Conservation (phyloP, 2,888 invertebrate genomes). For the Notodonta dromedarius region DNA sequence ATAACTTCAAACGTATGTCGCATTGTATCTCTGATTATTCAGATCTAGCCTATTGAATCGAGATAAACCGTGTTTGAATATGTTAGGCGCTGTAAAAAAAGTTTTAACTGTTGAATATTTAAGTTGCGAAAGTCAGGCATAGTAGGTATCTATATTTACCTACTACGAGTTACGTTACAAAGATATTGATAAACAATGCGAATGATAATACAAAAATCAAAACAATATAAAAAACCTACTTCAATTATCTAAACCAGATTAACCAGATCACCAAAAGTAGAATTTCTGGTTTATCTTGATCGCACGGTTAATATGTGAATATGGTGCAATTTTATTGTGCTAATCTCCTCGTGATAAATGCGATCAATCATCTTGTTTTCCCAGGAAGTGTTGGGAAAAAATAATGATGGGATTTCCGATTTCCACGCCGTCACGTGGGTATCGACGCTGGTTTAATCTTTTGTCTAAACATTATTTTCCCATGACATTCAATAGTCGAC, state of each 20-base stretch:
- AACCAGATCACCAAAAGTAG: constrained; percentile 64
- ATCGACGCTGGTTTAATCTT: constrained; percentile 54
- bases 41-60: constrained; percentile 75
- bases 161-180: constrained; percentile 24
- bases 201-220: constrained; percentile 45
- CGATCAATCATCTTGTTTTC: constrained; percentile 57
- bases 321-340: constrained; percentile 66
- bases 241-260: constrained; percentile 67
- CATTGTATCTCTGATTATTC: constrained; percentile 80
- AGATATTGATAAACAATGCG: constrained; percentile 24
- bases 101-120: constrained; percentile 24
- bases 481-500: constrained; percentile 58
- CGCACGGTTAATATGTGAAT: constrained; percentile 57
- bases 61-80: constrained; percentile 70
- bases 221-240: constrained; percentile 55
- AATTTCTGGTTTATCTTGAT: constrained; percentile 73
- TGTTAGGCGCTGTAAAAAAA: constrained; percentile 52
- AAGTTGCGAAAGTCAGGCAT: not conserved
- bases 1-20: constrained; percentile 79
- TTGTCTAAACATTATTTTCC: constrained; percentile 67
- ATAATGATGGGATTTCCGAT: constrained; percentile 79
- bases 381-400: constrained; percentile 69
- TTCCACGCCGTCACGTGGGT: constrained; percentile 60
- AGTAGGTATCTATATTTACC: not conserved
- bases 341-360: constrained; percentile 41